Base-by-base conservation (phyloP, 2,888 invertebrate species). In the Tillus elongatus region DNA sequence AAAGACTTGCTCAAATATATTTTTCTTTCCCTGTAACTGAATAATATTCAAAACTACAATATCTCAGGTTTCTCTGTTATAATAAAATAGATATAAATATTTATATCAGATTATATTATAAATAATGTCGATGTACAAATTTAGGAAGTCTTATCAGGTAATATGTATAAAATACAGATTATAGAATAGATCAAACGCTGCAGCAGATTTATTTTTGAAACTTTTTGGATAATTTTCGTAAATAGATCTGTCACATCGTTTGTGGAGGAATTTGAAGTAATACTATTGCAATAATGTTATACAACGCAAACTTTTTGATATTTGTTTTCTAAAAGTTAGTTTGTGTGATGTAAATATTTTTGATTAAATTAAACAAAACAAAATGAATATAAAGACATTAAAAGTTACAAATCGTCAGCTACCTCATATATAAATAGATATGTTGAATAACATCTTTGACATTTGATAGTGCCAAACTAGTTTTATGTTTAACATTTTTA, bases 41-140 rank as follows among this genome's bases (percentile, higher is more conserved):
- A 58, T 54, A 60, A 60, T 58, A 59, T 51, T 59, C 57, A 60
- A 47, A 64, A 67, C 66, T 61, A 60, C 64, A 67, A 67, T 67
- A 67, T 66, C 66, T 67, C 66, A 65, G 54, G n/a, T 53, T 60
- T 53, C 65, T 66, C 66, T 66, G 66, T 60, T 64, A 64, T 33
- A 42, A 44, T 52, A 56, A 56, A 52, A 53, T 58, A 62, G 54
- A 57, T 55, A 56, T 54, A 41, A 57, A 58, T 63, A 66, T 64
- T 62, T 63, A 64, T 64, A 64, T 61, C 60, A 62, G 58, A 60
- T 49, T 57, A 54, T 60, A 46, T 42, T 49, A 57, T 54, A 48
- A 52, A 56, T 54, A 58, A 58, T 55, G 53, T 55, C 24, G 57
- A 63, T 63, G 63, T 64, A 64, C 63, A 64, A 64, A 63, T 50